Evolutionary conservation across 1,140 invertebrate genomes (phyloP).

Genomic region (Drosophila punjabiensis): DNA sequence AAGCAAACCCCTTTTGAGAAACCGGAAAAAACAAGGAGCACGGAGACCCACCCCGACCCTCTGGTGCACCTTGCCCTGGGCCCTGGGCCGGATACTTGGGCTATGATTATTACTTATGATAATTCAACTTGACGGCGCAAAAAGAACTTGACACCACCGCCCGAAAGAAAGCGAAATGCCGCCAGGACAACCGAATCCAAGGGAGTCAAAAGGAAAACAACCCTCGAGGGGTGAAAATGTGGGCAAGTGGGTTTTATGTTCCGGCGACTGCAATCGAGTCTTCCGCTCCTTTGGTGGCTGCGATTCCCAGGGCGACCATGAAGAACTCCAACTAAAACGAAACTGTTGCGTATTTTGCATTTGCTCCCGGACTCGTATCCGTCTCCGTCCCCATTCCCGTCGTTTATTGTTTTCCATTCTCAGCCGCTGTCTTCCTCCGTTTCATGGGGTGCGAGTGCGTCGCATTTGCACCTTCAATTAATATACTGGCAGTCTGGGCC

Average conservation of each 20-base stretch:
- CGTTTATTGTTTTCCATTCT: slow-evolving; percentile 51
- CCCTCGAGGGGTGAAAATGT: slow-evolving; percentile 52
- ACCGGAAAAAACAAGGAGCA: slow-evolving; percentile 38
- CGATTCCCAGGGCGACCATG: slow-evolving; percentile 69
- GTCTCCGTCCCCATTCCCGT: slow-evolving; percentile 19
- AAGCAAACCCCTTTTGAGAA: slow-evolving; percentile 15
- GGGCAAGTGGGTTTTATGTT: slow-evolving; percentile 60
- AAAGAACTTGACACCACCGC: slow-evolving; percentile 75
- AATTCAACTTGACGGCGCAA: slow-evolving; percentile 76
- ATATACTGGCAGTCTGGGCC: slow-evolving; percentile 51
- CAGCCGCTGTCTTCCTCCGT: slow-evolving; percentile 58
- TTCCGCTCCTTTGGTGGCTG: slow-evolving; percentile 35
- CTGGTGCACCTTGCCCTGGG: slow-evolving; percentile 46
- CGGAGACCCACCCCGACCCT: slow-evolving; percentile 7
- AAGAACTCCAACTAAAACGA: slow-evolving; percentile 61
- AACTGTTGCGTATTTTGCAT: slow-evolving; percentile 82
- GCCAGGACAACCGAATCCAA: slow-evolving; percentile 51
- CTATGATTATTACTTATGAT: slow-evolving; percentile 83
- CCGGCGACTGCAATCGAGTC: slow-evolving; percentile 69
- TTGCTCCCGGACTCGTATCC: slow-evolving; percentile 39
- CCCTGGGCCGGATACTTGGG: slow-evolving; percentile 44
- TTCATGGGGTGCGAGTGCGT: slow-evolving; percentile 72
- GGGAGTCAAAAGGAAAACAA: slow-evolving; percentile 42
- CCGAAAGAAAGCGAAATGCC: slow-evolving; percentile 22
- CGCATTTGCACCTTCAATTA: slow-evolving; percentile 82